Evolutionary conservation across 2,888 invertebrate genomes (phyloP).

Genomic region (Zhengitettix transpicula): DNA sequence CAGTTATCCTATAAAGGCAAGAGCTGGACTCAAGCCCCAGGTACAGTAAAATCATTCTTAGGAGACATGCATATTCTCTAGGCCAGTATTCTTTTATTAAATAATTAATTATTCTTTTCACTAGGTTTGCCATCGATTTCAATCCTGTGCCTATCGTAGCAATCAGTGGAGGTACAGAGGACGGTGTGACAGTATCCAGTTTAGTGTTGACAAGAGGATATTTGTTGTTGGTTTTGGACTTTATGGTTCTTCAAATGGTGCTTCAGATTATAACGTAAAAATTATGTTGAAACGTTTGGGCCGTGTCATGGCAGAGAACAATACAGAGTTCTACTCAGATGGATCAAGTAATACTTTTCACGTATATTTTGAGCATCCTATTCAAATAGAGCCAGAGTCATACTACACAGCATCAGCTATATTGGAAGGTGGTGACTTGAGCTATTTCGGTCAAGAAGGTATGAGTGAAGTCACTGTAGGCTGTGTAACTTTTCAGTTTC

Average conservation of each 20-base stretch:
- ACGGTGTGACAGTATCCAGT: constrained; percentile 91
- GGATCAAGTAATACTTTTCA: constrained; percentile 93
- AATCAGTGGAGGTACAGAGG: constrained; percentile 97
- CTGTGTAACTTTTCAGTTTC: constrained; percentile 90
- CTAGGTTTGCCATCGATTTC: constrained; percentile 86
- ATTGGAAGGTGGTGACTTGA: constrained; percentile 81
- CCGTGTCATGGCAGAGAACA: constrained; percentile 74
- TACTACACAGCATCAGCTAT: constrained; percentile 94
- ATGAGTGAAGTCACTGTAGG: constrained; percentile 87
- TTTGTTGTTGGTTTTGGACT: constrained; percentile 92
- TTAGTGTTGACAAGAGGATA: constrained; percentile 86
- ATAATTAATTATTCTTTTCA: neutral
- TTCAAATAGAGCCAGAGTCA: constrained; percentile 69
- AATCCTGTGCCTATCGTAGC: constrained; percentile 88
- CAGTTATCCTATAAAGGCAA: constrained; percentile 63
- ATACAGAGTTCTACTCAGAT: constrained; percentile 88
- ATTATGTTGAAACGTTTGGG: constrained; percentile 86
- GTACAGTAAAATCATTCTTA: constrained; percentile 26
- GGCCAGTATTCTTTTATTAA: neutral
- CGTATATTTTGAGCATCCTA: constrained; percentile 60
- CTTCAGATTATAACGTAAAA: constrained; percentile 86
- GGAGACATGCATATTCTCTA: too few species aligned
- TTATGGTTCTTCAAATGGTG: constrained; percentile 91
- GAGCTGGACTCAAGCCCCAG: constrained; percentile 79
- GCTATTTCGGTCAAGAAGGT: constrained; percentile 95